phyloP scores from a whole-genome alignment of 23 tunicate species.

The Halocynthia roretzi region DNA sequence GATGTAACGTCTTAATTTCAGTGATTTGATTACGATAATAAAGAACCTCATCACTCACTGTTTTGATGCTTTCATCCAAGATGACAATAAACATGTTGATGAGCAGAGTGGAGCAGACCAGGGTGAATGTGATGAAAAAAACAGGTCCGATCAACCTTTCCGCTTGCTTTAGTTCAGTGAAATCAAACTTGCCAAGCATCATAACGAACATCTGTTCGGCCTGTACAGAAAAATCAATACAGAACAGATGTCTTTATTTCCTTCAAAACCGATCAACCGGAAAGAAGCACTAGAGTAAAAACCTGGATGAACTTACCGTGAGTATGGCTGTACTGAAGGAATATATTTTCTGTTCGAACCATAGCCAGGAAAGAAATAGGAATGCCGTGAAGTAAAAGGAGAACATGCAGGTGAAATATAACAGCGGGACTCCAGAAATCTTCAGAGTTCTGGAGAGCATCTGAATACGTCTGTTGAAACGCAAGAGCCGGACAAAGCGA shows the following conservation, averaged over 20 bases:
- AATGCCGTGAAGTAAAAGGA: slow-evolving; percentile 52
- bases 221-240: slow-evolving; percentile 21
- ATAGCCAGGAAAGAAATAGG: slow-evolving; percentile 48
- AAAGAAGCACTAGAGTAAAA: too few relatives aligned
- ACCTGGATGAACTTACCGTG: slow-evolving; percentile 32
- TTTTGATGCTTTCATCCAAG: slow-evolving; percentile 79
- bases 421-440: slow-evolving; percentile 49
- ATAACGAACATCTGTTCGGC: slow-evolving; percentile 71
- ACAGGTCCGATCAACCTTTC: slow-evolving; percentile 70
- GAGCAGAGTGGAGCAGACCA: slow-evolving; percentile 38
- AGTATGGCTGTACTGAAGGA: slow-evolving; percentile 35
- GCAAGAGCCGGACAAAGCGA: slow-evolving; percentile 41
- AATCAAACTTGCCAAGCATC: slow-evolving; percentile 79
- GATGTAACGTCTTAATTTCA: too few relatives aligned
- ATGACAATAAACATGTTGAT: slow-evolving; percentile 78
- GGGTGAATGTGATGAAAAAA: slow-evolving; percentile 57
- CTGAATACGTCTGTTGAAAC: slow-evolving; percentile 62
- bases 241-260: neutral
- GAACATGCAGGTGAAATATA: slow-evolving; percentile 55
- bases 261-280: too few relatives aligned
- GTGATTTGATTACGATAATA: too few relatives aligned
- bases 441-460: slow-evolving; percentile 46
- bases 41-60: slow-evolving; percentile 9
- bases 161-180: slow-evolving; percentile 57
- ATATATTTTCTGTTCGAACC: slow-evolving; percentile 87